A percentile compares a stretch with the other conserved stretches of the same genome.
These are phyloP conservation scores for Kryphioiulus occultus DNA, from an alignment of 2,888 invertebrate genomes.

Conservation along the genomic window DNA sequence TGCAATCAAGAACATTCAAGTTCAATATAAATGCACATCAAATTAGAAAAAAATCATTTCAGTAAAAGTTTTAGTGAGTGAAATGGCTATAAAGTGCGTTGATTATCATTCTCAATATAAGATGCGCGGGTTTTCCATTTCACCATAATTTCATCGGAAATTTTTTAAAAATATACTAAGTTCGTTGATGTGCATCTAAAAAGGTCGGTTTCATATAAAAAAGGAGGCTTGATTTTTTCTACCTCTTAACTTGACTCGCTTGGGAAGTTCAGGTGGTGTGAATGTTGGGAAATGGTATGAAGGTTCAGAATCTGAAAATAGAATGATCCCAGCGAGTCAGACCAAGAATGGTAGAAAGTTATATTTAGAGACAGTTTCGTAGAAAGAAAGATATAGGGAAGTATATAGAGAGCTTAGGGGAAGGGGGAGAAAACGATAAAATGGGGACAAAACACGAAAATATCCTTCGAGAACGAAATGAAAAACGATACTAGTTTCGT, in stretches of 20 bases:
- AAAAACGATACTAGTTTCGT: not conserved
- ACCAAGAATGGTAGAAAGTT: constrained; percentile 36
- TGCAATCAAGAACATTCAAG: constrained; percentile 26
- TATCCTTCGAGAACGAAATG: too few species aligned
- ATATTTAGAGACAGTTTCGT: constrained; percentile 33
- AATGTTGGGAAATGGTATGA: constrained; percentile 75
- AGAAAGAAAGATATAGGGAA: not conserved
- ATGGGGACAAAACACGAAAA: too few species aligned
- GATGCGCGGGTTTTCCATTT: not conserved
- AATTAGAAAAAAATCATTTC: not conserved
- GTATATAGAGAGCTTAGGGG: too few species aligned
- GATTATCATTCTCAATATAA: not conserved
- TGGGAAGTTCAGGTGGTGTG: constrained; percentile 98
- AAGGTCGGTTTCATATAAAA: constrained; percentile 41
- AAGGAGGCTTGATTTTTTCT: constrained; percentile 45
- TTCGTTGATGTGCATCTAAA: constrained; percentile 39
- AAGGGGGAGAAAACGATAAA: too few species aligned
- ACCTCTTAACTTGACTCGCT: constrained; percentile 69
- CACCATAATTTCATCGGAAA: not conserved
- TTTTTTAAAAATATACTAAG: not conserved
- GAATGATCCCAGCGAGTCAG: constrained; percentile 53
- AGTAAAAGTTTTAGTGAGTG: not conserved
- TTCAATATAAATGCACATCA: constrained; percentile 35
- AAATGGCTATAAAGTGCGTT: not conserved
- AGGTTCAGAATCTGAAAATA: constrained; percentile 56